Percentiles rank a stretch among this genome's conserved stretches.
Evolutionary conservation across 2,113 vertebrate species (phyloP).

Genomic region (Callithrix jacchus): DNA sequence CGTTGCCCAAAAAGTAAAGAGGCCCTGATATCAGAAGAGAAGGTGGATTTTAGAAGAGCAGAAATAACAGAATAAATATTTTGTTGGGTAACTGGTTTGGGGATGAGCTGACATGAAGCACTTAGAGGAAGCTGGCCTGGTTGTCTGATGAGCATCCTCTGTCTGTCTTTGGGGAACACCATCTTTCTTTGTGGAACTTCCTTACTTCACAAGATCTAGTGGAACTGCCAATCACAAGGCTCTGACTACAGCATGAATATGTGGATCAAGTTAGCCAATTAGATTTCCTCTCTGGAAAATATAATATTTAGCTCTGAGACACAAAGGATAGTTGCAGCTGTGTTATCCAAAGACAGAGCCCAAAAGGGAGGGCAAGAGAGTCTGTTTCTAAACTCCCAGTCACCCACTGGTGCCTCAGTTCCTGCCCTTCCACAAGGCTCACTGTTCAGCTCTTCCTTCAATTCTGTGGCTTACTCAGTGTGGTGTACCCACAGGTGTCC

Average conservation of each 20-base stretch:
- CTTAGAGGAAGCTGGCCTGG: background rate
- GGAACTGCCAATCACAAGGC: background rate
- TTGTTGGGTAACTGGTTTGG: background rate
- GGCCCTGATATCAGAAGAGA: too few species aligned
- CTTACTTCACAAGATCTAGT: background rate
- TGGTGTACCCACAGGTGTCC: background rate
- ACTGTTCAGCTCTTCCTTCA: background rate
- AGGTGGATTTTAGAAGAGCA: background rate
- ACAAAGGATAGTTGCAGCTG: background rate
- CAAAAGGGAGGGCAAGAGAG: fast-evolving
- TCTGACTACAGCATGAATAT: background rate
- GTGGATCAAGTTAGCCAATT: background rate
- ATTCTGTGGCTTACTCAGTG: background rate
- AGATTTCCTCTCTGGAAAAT: background rate
- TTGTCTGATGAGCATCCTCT: background rate
- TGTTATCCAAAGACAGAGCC: background rate
- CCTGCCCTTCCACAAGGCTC: background rate
- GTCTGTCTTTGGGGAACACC: background rate
- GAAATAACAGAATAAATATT: background rate
- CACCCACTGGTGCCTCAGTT: fast-evolving
- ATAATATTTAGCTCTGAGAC: background rate
- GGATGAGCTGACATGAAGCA: background rate
- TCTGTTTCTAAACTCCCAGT: background rate
- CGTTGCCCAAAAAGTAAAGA: background rate
- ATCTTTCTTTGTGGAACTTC: background rate